These are phyloP conservation scores for Mizuhopecten yessoensis DNA, from an alignment of 1,140 invertebrate genomes.

Conservation along the genomic window DNA sequence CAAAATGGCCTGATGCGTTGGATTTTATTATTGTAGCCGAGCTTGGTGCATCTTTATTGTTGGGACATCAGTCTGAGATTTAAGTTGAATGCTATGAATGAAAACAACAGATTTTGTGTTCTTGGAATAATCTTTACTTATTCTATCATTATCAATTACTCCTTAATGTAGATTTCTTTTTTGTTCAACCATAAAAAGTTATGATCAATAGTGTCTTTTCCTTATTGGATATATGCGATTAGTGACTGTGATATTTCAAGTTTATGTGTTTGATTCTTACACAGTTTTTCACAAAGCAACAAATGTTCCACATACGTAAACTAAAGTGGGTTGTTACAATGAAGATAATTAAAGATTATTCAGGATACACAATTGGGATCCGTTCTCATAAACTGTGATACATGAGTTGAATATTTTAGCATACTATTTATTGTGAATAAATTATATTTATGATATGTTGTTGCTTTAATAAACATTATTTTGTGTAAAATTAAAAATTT, in stretches of 20 bases:
- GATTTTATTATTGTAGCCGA: background rate
- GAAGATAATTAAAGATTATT: slow-evolving; percentile 16
- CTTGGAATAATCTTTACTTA: background rate
- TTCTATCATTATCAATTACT: background rate
- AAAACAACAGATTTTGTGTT: background rate
- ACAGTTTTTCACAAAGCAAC: background rate
- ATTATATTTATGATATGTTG: slow-evolving; percentile 40
- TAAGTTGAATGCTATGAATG: background rate
- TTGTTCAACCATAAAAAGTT: background rate
- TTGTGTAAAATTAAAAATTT: slow-evolving; percentile 19
- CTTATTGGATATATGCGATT: no score
- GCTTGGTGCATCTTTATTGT: background rate
- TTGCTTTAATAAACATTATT: slow-evolving; percentile 40
- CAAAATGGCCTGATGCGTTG: background rate
- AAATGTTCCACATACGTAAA: background rate
- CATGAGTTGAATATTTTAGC: background rate
- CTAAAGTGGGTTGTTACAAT: background rate
- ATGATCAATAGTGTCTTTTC: no score
- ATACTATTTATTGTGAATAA: slow-evolving; percentile 13
- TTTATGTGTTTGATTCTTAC: background rate
- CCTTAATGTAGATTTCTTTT: background rate
- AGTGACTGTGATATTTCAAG: background rate
- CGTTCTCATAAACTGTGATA: slow-evolving; percentile 17
- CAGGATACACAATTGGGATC: background rate
- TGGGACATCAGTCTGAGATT: background rate